Conservation (phyloP, 35 echinoderm and acorn worm genomes). For the Eucidaris tribuloides region DNA sequence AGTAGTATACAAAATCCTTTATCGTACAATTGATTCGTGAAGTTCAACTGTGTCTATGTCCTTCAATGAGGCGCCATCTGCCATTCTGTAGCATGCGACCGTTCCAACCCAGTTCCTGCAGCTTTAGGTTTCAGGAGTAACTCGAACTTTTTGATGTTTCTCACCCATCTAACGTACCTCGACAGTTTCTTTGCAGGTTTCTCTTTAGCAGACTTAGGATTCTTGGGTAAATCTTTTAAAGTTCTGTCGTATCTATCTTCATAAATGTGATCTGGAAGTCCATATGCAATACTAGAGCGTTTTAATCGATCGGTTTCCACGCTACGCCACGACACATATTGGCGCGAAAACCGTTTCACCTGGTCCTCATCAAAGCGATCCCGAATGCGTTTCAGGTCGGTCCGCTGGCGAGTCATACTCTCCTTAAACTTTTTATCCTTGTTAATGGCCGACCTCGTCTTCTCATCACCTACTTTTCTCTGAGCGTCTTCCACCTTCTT, state of each 20-base stretch:
- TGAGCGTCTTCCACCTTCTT: conserved; percentile 69
- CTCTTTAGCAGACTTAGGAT: background rate
- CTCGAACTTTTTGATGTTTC: conserved; percentile 81
- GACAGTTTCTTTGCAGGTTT: conserved; percentile 41
- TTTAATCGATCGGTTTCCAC: conserved; percentile 76
- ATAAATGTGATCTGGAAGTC: conserved; percentile 93
- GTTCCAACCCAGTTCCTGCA: conserved; percentile 38
- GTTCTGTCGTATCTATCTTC: conserved; percentile 89
- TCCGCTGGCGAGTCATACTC: conserved; percentile 44
- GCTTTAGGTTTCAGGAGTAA: conserved; percentile 76
- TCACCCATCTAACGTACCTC: conserved; percentile 61
- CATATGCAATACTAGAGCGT: conserved; percentile 52
- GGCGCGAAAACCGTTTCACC: conserved; percentile 81
- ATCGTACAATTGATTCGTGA: background rate
- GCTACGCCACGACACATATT: conserved; percentile 96
- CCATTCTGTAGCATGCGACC: background rate
- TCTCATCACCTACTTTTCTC: conserved; percentile 44
- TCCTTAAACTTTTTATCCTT: conserved; percentile 2
- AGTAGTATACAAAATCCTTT: too few species aligned
- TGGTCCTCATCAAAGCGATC: conserved; percentile 92
- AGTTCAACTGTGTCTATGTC: background rate
- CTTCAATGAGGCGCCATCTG: background rate
- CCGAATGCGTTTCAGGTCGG: conserved; percentile 49
- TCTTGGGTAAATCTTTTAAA: conserved; percentile 45
- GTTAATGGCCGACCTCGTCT: too few species aligned